Base-by-base conservation (phyloP, 1,140 invertebrate genomes). In the Condylostylus longicornis region DNA sequence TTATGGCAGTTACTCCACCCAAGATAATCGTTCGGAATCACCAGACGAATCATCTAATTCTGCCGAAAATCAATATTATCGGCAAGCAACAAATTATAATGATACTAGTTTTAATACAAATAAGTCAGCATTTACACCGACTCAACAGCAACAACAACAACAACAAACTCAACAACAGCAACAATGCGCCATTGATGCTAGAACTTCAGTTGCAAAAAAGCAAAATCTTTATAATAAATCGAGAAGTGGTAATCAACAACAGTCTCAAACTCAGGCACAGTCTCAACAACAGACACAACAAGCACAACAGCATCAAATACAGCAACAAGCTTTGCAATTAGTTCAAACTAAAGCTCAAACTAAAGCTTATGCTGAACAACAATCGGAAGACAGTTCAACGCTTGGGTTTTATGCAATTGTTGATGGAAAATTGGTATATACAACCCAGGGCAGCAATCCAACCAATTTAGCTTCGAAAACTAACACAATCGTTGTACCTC, bases 191-290 rank as follows among this genome's bases (percentile, higher is more conserved):
- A 23, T 23, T 23, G 12, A 7, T 6, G 8, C 14, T 27, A 3
- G 4, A 27, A 27, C 25, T 5, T 27, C 14, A 27, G 14, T n/a
- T 4, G 10, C 14, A 10, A 27, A 27, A n/a, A 27, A 27, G 25
- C 10, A 27, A 27, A n/a, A 27, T n/a, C 14, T 13, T 27, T n/a
- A 27, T 27, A n/a, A 13, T 4, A 27, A 27, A 27, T 13, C 25
- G 10, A 27, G 10, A 54, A 47, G 42, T 54, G 23, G 54, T 57
- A 49, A 49, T 44, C 34, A 57, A 58, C 47, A 57, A 54, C 51
- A 54, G 57, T 36, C 36, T 56, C 41, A 47, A 57, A 37, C 54
- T 45, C 47, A 54, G 42, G 57, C 51, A 32, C 50, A 57, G 46
- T 46, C 54, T n/a, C n/a, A n/a, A n/a, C n/a, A n/a, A 45, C 51